Evolutionary conservation across 2,113 vertebrate genomes (phyloP), one percentile per base, ranked within the genome.

Genomic region (Emberiza fucata): DNA sequence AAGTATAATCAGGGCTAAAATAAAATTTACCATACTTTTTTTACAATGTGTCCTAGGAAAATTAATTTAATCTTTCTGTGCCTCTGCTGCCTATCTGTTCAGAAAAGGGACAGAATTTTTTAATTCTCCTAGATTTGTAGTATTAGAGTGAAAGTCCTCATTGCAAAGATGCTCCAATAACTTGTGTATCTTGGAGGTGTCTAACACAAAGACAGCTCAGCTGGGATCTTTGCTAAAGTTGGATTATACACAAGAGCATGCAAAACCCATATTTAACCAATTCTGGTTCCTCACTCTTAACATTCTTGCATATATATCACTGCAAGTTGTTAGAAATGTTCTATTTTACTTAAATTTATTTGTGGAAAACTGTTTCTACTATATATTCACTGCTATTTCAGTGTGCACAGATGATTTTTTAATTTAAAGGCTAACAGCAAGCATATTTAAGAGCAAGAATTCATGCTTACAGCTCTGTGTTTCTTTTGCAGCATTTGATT

Each of bases 401-500:
- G 22, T 75, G 28, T 64, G 29, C 93, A 28, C 54, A 80, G 42
- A 63, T n/a, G 20, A 79, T 84, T 75, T 84, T 75, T 95, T 81
- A 66, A 81, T 92, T 92, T 78, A 92, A 68, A 91, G 37, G 9
- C 40, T 76, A 90, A 73, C 16, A 93, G 50, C 6, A 81, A 81
- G 8, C 12, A 25, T 50, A 85, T 76, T 50, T 72, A 86, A 77
- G 17, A 81, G 22, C 70, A 57, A 85, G 48, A 92, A 93, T 71
- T 95, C 51, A 53, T 54, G 64, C 42, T 66, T 13, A 19, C 7
- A 40, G n/a, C 27, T 90, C 64, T 86, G 23, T 80, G 53, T 72
- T 96, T 94, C 68, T 91, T 96, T 93, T 81, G 73, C 40, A 88
- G 33, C n/a, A 54, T 76, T 84, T 81, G 65, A 94, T 90, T 92